Evolutionary conservation across 2,888 invertebrate genomes (phyloP), one percentile per base, ranked within the genome.

Genomic region (Drosophila barbarae): DNA sequence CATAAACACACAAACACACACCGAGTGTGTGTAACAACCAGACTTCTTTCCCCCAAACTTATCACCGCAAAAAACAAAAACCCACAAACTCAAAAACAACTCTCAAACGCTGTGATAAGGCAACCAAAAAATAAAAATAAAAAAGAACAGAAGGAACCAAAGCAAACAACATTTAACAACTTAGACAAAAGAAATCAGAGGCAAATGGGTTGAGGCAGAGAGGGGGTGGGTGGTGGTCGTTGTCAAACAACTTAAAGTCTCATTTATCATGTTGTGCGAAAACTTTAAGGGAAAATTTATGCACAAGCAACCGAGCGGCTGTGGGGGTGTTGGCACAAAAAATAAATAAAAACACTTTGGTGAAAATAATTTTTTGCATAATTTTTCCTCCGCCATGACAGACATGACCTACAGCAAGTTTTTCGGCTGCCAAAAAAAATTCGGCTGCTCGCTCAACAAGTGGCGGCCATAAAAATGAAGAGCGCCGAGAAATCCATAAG

Each of bases 241-340:
- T 81, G 76, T 77, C 85, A 85, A 85, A 87, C 84, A 87, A 87
- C 86, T 86, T 87, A 86, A 86, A 86, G 77, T 86, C 77, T 81
- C 84, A 86, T 86, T 86, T 84, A 87, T 86, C 87, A 86, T 86
- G 73, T 77, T 71, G 51, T 69, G 65, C 54, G 67, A 64, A 67
- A 78, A 78, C 73, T 84, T 78, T 68, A 82, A 70, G 61, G 53
- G 70, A 44, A 68, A 68, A 78, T 81, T 71, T 79, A 77, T 76
- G 77, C 77, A 77, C 61, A 65, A 63, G 68, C 44, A n/a, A 47
- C 47, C 9, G 32, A 44, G 32, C 21, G 15, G 18, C 42, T 12
- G 28, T 23, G 12, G 13, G 23, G 18, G 51, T 13, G 10, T 30
- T 30, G 30, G 18, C 42, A 54, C 44, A 58, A 42, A 42, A 59